Evolutionary conservation across 2,888 invertebrate genomes (phyloP).

Genomic region (Bombyx huttoni): DNA sequence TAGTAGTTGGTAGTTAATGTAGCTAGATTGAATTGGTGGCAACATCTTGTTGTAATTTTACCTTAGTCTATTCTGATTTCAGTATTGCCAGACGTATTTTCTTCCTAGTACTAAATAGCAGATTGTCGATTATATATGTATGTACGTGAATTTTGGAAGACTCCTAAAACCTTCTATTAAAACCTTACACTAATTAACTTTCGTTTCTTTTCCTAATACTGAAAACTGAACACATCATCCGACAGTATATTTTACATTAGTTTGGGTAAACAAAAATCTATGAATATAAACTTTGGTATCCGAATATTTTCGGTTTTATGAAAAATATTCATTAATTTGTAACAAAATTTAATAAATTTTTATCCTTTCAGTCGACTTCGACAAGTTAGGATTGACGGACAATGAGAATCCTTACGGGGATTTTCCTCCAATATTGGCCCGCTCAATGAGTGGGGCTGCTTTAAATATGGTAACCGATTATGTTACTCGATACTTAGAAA

Average conservation of each 20-base stretch:
- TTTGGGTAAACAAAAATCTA: no score
- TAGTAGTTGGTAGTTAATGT: conserved; percentile 15
- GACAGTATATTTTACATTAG: no score
- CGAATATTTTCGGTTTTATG: no score
- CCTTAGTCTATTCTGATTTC: no score
- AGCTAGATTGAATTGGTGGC: neutral
- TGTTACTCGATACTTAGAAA: conserved; percentile 78
- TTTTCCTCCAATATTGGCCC: conserved; percentile 80
- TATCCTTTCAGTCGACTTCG: conserved; percentile 80
- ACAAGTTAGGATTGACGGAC: conserved; percentile 88
- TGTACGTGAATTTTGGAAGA: neutral
- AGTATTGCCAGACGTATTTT: no score
- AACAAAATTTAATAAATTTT: conserved; percentile 2
- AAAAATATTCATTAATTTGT: no score
- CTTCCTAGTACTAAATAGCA: no score
- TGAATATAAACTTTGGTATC: no score
- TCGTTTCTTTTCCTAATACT: neutral
- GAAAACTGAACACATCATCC: neutral
- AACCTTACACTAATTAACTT: neutral
- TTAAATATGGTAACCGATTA: conserved; percentile 80
- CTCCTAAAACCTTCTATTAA: neutral
- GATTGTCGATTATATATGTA: no score
- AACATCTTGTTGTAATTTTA: no score
- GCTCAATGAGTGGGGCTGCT: conserved; percentile 83
- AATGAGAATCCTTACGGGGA: conserved; percentile 90